Evolutionary conservation across 2,113 vertebrate genomes (phyloP).

Genomic region (Callocephalon fimbriatum): DNA sequence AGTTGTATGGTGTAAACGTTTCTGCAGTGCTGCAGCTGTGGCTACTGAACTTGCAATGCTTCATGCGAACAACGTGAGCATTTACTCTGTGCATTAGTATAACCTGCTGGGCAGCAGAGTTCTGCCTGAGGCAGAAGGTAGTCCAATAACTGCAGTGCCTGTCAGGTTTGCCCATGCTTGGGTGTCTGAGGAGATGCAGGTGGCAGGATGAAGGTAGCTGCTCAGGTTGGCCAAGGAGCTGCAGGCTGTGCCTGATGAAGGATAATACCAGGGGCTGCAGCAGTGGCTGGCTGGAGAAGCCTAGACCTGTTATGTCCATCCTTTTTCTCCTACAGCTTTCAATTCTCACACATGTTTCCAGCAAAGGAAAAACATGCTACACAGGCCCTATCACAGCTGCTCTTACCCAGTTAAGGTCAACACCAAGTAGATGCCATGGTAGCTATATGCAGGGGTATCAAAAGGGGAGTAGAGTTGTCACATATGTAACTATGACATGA

Average conservation of each 20-base stretch:
- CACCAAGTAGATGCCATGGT: neutral
- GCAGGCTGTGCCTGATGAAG: neutral
- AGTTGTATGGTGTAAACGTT: neutral
- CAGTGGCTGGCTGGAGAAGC: neutral
- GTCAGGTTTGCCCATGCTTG: neutral
- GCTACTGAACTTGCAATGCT: neutral
- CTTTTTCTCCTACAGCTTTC: neutral
- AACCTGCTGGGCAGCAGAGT: neutral
- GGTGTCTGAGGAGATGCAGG: neutral
- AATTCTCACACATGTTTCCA: neutral
- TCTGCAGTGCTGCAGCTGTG: neutral
- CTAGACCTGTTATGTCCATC: neutral
- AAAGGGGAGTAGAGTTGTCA: neutral
- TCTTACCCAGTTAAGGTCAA: neutral
- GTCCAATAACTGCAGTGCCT: neutral
- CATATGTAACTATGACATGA: neutral
- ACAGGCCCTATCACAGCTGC: neutral
- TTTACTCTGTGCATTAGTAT: neutral
- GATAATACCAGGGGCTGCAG: neutral
- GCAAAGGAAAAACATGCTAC: neutral
- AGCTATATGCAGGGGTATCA: neutral
- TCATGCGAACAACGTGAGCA: accelerated
- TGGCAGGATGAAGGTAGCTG: neutral
- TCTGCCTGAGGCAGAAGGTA: neutral
- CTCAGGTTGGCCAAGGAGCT: neutral